Base-by-base conservation (phyloP, 2,888 invertebrate genomes). In the Cephus rjabovi region DNA sequence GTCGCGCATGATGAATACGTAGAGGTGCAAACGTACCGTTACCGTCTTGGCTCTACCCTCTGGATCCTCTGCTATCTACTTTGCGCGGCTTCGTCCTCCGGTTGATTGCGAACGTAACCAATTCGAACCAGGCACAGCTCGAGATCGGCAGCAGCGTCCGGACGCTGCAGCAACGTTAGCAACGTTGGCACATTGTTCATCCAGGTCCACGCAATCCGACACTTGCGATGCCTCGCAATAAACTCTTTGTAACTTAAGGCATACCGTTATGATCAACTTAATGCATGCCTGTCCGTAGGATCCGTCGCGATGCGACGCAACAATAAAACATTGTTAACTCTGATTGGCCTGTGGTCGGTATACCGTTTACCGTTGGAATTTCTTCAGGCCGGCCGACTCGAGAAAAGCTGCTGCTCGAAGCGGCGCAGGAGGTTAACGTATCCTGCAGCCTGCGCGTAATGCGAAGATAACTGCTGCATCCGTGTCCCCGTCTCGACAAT, bases 291-390 rank as follows among this genome's bases (percentile, higher is more conserved):
- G 89, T 88, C 87, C 85, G 84, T 84, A 82, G 83, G 81, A 81
- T 82, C 82, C 83, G 85, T 82, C 80, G 82, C 83, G 84, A 85
- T 83, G 84, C 86, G 35, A 85, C 87, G 89, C 87, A 91, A 90
- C 90, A 90, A 91, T 90, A 90, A 90, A 90, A 91, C 90, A 90
- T 90, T 91, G 90, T 90, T 90, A 88, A 89, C 87, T 86, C 84
- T 89, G 89, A 90, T 90, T 90, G 88, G 86, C 87, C 87, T 86
- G 88, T 88, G 87, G 88, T 86, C 83, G 84, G 87, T 85, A 86
- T 86, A 83, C 84, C 87, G 84, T 87, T 88, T 86, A 82, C 86
- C 85, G 85, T 76, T 87, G 87, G 87, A 87, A 87, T 87, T 86
- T 83, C 87, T 83, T 81, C 75, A 56, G 76, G 73, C 77, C 56